Base-by-base conservation (phyloP, 2,113 vertebrate species). In the Nicator chloris region DNA sequence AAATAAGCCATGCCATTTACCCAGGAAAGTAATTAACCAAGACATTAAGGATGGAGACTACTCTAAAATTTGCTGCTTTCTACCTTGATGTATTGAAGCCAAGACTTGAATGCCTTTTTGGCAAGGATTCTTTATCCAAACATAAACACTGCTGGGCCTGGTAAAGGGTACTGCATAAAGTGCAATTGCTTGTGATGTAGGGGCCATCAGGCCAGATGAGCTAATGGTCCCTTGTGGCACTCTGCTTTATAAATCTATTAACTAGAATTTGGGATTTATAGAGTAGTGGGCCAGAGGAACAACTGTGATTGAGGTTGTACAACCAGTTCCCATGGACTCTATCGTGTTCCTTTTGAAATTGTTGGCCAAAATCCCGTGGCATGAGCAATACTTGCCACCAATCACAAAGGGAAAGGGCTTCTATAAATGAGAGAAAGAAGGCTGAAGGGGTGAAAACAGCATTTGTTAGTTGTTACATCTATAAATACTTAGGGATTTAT, bases 191-290 rank as follows among this genome's bases (percentile, higher is more conserved):
- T 81, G 69, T 78, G 84, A 94, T 83, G 59, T 65, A 86, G 15
- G 11, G 54, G 72, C 80, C 59, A 61, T 92, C 76, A 90, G 56
- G 86, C 71, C 68, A 94, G 75, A 88, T 80, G 68, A 95, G 79
- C 63, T 88, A 92, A 90, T 59, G 47, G 47, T 88, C 92, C 68
- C 60, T 47, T 33, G 72, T 81, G 88, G 42, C 24, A 37, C 40
- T 70, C 86, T 86, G 71, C 56, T 80, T 92, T 83, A 93, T 86
- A 93, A 95, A 93, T 81, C 71, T 86, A 70, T 92, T 90, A 93
- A 90, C 82, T 92, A 75, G 28, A 87, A 80, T 56, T 54, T 37
- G 37, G 64, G 35, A 92, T 94, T 90, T 92, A 89, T 50, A 89
- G 70, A 76, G 63, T 44, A 79, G 61, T 57, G 33, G 65, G 33